phyloP scores from a whole-genome alignment of 2,888 invertebrate species.

The Ectemnius continuus region DNA sequence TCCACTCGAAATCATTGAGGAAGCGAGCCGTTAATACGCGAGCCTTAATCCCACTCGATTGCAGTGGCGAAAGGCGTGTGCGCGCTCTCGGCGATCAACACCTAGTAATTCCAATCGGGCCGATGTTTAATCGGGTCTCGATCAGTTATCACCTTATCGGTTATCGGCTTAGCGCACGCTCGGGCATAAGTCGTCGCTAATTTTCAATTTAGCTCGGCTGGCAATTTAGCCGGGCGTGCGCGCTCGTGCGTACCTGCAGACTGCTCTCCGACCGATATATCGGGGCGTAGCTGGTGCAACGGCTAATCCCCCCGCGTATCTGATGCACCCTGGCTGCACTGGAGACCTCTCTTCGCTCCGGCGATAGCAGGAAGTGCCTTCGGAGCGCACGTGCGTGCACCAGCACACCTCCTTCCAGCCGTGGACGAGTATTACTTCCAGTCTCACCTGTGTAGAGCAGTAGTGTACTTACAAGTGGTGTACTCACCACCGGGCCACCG shows the following conservation, averaged over 20 bases:
- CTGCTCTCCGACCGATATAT: neutral
- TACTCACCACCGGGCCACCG: constrained; percentile 11
- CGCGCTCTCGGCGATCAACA: no score
- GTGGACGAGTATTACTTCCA: neutral
- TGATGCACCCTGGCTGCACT: constrained; percentile 18
- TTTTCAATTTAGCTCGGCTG: constrained; percentile 19
- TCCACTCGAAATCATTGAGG: no score
- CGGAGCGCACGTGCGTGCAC: constrained; percentile 29
- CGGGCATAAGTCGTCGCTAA: constrained; percentile 11
- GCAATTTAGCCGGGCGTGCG: no score
- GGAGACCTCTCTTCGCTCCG: constrained; percentile 18
- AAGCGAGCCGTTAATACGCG: no score
- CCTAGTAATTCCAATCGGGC: no score
- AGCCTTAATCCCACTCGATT: no score
- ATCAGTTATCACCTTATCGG: neutral
- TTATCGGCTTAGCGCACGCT: neutral
- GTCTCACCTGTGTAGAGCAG: no score
- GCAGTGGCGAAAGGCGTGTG: no score
- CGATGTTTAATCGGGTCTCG: no score
- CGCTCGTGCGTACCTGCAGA: no score
- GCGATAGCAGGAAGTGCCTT: constrained; percentile 49
- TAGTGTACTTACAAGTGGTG: no score
- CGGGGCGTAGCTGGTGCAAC: neutral
- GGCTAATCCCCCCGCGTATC: constrained; percentile 17
- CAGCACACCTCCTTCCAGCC: neutral